Evolutionary conservation across 2,888 invertebrate species (phyloP), one percentile per base, ranked within the genome.

Genomic region (Philhelius pedissequus): DNA sequence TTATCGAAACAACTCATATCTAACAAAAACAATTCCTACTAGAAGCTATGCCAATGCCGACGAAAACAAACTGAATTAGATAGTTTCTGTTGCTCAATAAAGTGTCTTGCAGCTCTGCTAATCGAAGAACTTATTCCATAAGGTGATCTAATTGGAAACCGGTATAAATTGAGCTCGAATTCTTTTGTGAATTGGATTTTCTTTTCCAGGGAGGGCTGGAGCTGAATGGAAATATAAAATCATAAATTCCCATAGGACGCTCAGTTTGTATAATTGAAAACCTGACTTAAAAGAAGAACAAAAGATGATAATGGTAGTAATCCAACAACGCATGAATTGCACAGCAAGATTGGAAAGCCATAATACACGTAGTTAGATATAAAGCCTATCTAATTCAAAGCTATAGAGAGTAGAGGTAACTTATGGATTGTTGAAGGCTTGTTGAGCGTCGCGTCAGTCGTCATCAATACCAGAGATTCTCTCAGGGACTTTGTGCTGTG

Each of bases 61-160:
- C n/a, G n/a, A n/a, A n/a, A n/a, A n/a, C 35, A n/a, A 22, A 40
- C 43, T 25, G 35, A 38, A 43, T 48, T 15, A 64, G 56, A 73
- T 58, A 68, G 50, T 68, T 48, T 64, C 35, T 78, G 56, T 45
- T 64, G 75, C 62, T 69, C 56, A 70, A 48, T 64, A 40, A 73
- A 45, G 64, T 70, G 62, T 76, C 73, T 64, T 70, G 79, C 79
- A 83, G 64, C 64, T n/a, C n/a, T 32, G 69, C 79, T 77, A 82
- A 62, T 78, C 79, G 69, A 79, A 79, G 79, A 79, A 79, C 58
- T 69, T 62, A 64, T 83, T 68, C 69, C 50, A 64, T 27, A 58
- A 60, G 69, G 58, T 86, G 86, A 70, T 87, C 88, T 84, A 87
- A 87, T 87, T 87, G 87, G 82, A 87, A 88, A 88, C 88, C 88